Base-by-base conservation (phyloP, 2,888 invertebrate species). In the Pristionchus exspectatus region DNA sequence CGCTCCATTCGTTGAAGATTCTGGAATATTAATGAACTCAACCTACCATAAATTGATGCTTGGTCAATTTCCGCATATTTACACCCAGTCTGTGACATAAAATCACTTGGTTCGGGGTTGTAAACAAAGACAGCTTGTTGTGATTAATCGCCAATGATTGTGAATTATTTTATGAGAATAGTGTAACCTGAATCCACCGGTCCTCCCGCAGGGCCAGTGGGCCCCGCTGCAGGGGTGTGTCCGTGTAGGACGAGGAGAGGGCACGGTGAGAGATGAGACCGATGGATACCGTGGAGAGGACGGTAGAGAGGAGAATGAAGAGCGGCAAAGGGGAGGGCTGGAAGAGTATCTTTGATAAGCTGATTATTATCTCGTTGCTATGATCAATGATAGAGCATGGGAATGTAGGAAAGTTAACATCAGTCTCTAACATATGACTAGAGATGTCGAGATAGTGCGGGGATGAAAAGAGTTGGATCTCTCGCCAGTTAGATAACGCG, bases 281-380 rank as follows among this genome's bases (percentile, higher is more conserved):
- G 30, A 54, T 83, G 30, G 54, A 83, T 83, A 56, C 18, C 27
- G 83, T 56, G 16, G 83, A 30, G 56, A 54, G 56, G 38, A 85
- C 84, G 30, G 59, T 63, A 59, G 84, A 7, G 30, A 85, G 59
- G 21, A 85, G 30, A 21, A 50, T 33, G 84, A 85, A 59, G 59
- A 85, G 27, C 0, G 59, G 59, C 7, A 59, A 38, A 2, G 84
- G 84, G 10, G 84, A 21, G 21, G 59, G 59, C 84, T 85, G 84
- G 33, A 50, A 72, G 18, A 3, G 27, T 27, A 1, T 7, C 9
- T 50, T n/a, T 81, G 2, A 44, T 50, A 30, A 2, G 3, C 7
- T 74, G 74, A 24, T n/a, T 50, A 9, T 50, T 50, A 44, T 5
- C 44, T 44, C 9, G 44, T 44, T 50, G 1, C 44, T 9, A 9